Evolutionary conservation across 1,140 invertebrate genomes (phyloP), one percentile per base, ranked within the genome.

Genomic region (Dysdera silvatica): DNA sequence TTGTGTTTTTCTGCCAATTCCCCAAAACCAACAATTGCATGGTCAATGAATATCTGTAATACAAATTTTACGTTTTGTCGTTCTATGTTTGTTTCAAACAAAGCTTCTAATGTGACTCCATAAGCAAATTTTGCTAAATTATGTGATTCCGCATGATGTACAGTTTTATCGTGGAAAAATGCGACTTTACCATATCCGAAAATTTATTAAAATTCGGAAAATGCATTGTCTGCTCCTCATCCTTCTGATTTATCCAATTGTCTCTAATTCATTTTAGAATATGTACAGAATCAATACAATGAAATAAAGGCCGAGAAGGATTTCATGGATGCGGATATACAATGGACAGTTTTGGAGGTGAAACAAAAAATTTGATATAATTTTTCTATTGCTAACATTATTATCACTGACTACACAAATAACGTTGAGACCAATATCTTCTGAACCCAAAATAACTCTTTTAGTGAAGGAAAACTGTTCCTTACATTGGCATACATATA

Each of bases 311-410:
- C 12, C 40, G 4, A 3, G 7, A 6, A 12, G n/a, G 6, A 55
- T 55, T 26, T 8, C 3, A 12, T 37, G 53, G 53, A 31, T 55
- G 53, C 5, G 12, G 3, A 8, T 37, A 40, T 4, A 8, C 26
- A 10, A 23, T 37, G 10, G 8, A 16, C 26, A 8, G 18, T 31
- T 28, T n/a, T n/a, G n/a, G 14, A 31, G 55, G 41, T 12, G 20
- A 10, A 31, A 26, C 18, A 3, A 26, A 45, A 57, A 47, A 28
- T 29, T 12, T 8, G 28, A 45, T 28, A 57, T 55, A 6, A 10
- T 5, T 57, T 57, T 57, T 29, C 55, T 43, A 23, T 57, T 57
- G 24, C 16, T 45, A n/a, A 26, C 26, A 45, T 43, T 57, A 20
- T 45, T 57, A 12, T 47, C 55, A 57, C 40, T 31, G 8, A 45